Percentiles rank a stretch among this genome's conserved stretches.
phyloP scores from a whole-genome alignment of 53 echinoderm and acorn worm genomes.

The Pentamera pediparva region DNA sequence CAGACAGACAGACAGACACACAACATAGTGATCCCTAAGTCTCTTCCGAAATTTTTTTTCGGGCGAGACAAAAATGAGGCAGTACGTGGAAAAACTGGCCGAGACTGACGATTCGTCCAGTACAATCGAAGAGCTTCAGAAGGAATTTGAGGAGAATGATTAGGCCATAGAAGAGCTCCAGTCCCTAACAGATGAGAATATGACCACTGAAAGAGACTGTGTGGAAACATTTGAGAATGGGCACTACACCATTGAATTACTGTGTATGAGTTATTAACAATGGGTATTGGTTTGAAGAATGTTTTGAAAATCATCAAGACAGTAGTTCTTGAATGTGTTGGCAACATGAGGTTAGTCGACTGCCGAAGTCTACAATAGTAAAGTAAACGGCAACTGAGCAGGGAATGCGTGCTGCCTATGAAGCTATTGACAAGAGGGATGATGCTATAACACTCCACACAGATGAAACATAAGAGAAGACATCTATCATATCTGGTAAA shows the following conservation, averaged over 20 bases:
- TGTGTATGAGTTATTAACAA: conserved; percentile 36
- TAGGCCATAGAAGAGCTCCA: conserved; percentile 30
- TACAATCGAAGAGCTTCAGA: conserved; percentile 22
- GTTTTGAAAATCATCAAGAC: conserved; percentile 16
- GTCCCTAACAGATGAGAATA: conserved; percentile 6
- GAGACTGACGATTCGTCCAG: conserved; percentile 2
- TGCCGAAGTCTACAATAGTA: conserved; percentile 14
- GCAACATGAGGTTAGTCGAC: background rate
- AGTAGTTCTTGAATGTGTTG: background rate
- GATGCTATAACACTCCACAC: conserved; percentile 27
- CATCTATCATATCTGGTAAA: conserved; percentile 33
- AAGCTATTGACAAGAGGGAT: conserved; percentile 13
- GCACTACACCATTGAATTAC: conserved; percentile 33
- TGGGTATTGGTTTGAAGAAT: conserved; percentile 31
- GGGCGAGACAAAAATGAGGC: conserved; percentile 21
- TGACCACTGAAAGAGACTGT: background rate
- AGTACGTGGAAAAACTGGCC: background rate
- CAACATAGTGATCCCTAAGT: too few relatives aligned
- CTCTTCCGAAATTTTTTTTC: too few relatives aligned
- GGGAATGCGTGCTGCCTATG: background rate
- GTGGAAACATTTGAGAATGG: conserved; percentile 40
- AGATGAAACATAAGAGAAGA: conserved; percentile 21
- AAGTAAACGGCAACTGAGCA: conserved; percentile 31
- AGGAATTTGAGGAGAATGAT: conserved; percentile 14
- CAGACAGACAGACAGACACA: too few relatives aligned